These are phyloP conservation scores for Muscicapa adusta DNA, from an alignment of 2,113 vertebrate species.

Conservation along the genomic window DNA sequence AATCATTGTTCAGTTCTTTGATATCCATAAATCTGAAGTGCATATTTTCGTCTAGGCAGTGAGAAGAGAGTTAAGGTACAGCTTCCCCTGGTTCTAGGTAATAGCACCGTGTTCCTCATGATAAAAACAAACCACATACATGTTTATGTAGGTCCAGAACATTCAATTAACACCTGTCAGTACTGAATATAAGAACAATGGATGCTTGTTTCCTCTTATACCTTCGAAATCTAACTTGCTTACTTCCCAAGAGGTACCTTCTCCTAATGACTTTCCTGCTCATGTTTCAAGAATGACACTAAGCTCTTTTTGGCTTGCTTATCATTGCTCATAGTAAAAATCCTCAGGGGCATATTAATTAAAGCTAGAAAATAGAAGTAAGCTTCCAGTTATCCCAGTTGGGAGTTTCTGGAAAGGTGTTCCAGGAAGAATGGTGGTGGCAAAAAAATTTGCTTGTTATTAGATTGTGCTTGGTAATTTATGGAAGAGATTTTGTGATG, in stretches of 20 bases:
- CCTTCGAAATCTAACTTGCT: not conserved
- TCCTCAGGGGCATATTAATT: slow-evolving; percentile 4
- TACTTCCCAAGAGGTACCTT: slow-evolving; percentile 27
- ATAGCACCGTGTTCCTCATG: not conserved
- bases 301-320: slow-evolving; percentile 21
- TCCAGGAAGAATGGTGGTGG: not conserved
- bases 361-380: slow-evolving; percentile 4
- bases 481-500: not conserved
- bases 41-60: not conserved
- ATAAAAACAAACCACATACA: not conserved
- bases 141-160: not conserved
- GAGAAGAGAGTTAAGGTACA: not conserved
- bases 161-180: slow-evolving; percentile 11
- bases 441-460: not conserved
- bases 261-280: slow-evolving; percentile 4
- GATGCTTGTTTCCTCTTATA: slow-evolving; percentile 8
- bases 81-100: not conserved
- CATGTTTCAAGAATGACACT: slow-evolving; percentile 15
- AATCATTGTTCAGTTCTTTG: not conserved
- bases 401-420: not conserved
- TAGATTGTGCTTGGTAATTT: not conserved
- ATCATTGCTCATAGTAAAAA: not conserved
- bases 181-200: not conserved
- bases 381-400: not conserved
- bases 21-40: not conserved